These are phyloP conservation scores for Eustalomyia histrio DNA, from an alignment of 2,888 invertebrate genomes.

Conservation along the genomic window DNA sequence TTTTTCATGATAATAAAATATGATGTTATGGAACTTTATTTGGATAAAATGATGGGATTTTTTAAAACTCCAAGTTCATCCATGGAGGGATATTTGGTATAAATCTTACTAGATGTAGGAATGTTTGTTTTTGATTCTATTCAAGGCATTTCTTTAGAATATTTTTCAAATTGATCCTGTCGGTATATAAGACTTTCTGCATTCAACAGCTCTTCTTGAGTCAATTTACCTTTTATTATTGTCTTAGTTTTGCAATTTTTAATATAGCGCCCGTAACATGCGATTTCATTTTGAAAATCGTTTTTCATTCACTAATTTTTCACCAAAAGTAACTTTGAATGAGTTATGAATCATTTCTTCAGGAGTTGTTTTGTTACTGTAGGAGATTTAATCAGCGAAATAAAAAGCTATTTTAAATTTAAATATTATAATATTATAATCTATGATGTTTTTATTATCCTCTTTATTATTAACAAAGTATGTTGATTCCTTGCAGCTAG, in stretches of 20 bases:
- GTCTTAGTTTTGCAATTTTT: constrained; percentile 16
- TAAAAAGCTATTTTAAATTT: too few species aligned
- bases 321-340: background rate
- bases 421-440: too few species aligned
- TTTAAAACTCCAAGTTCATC: too few species aligned
- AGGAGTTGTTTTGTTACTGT: constrained; percentile 1
- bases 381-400: too few species aligned
- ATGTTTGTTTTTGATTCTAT: background rate
- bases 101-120: background rate
- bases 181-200: constrained; percentile 25
- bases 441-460: too few species aligned
- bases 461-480: too few species aligned
- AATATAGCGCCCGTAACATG: constrained; percentile 19
- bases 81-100: too few species aligned
- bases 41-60: too few species aligned
- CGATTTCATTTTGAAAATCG: constrained; percentile 37
- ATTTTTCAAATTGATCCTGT: constrained; percentile 28
- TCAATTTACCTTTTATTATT: too few species aligned
- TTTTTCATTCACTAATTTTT: constrained; percentile 1
- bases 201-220: constrained; percentile 22
- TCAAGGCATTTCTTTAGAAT: constrained; percentile 38
- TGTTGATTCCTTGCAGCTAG: too few species aligned
- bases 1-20: too few species aligned
- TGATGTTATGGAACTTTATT: too few species aligned
- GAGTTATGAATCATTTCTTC: constrained; percentile 14